phyloP scores from a whole-genome alignment of 53 echinoderm and acorn worm species.

The Glandiceps talaboti region DNA sequence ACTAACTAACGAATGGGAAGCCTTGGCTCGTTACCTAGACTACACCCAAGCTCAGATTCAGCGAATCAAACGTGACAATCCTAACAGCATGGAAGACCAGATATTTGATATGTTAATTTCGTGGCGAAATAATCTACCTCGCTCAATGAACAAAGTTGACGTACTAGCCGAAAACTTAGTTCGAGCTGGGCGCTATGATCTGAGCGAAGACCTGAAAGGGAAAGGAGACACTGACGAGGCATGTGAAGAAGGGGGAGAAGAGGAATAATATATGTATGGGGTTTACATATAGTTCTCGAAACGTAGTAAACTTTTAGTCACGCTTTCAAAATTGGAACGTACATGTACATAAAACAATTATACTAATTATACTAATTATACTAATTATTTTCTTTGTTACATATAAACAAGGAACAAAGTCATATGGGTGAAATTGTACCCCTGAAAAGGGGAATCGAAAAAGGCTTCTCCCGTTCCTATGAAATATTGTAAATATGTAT shows the following conservation, averaged over 20 bases:
- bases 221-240: not conserved
- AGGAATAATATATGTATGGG: not conserved
- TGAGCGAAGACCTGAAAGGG: not conserved
- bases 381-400: too few relatives aligned
- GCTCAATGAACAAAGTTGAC: not conserved
- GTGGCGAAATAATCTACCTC: not conserved
- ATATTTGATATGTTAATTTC: not conserved
- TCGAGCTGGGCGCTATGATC: not conserved
- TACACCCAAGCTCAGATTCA: not conserved
- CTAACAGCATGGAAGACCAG: not conserved
- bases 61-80: not conserved
- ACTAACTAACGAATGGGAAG: not conserved
- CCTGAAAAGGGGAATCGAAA: too few relatives aligned
- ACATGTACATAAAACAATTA: too few relatives aligned
- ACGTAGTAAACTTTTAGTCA: too few relatives aligned
- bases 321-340: too few relatives aligned
- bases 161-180: not conserved
- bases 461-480: too few relatives aligned
- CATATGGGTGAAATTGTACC: too few relatives aligned
- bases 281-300: too few relatives aligned
- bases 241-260: not conserved
- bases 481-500: too few relatives aligned
- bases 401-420: too few relatives aligned
- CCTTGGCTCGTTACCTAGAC: not conserved
- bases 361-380: too few relatives aligned